Evolutionary conservation across 2,888 invertebrate species (phyloP).

Genomic region (Dyspetes luteomarginatus): DNA sequence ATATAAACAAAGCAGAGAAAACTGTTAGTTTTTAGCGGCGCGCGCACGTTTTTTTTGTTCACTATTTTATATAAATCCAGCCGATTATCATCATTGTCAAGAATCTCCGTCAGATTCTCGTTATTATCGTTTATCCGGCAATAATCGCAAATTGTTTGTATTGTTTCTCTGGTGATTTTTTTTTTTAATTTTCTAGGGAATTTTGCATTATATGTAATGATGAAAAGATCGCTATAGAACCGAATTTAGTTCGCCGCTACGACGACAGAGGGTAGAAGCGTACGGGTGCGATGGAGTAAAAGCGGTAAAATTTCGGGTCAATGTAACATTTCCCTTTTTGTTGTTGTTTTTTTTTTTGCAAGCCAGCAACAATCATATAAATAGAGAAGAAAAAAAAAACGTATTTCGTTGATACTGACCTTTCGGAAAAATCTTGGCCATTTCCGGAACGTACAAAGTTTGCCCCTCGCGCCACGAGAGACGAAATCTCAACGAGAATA

Average conservation of each 20-base stretch:
- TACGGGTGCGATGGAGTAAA: neutral
- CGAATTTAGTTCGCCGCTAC: neutral
- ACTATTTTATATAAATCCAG: constrained; percentile 4
- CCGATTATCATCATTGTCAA: neutral
- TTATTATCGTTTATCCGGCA: neutral
- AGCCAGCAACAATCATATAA: constrained; percentile 35
- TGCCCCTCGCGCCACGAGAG: constrained; percentile 16
- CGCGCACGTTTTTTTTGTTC: constrained; percentile 11
- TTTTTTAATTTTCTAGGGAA: neutral
- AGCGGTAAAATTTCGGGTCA: neutral
- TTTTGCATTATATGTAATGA: neutral
- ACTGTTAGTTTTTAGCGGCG: constrained; percentile 19
- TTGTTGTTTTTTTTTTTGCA: constrained; percentile 10
- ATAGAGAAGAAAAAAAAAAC: constrained; percentile 28
- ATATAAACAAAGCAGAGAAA: constrained; percentile 1
- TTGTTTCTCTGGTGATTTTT: no score
- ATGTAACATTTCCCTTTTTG: constrained; percentile 15
- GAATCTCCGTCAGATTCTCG: neutral
- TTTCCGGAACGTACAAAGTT: constrained; percentile 26
- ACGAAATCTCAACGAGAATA: constrained; percentile 23
- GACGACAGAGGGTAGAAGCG: constrained; percentile 17
- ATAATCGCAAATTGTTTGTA: no score
- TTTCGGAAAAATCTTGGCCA: constrained; percentile 45
- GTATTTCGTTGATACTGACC: constrained; percentile 61
- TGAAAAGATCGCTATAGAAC: neutral